Evolutionary conservation across 2,797 vertebrate species (phyloP).

Genomic region (Periparus ater): DNA sequence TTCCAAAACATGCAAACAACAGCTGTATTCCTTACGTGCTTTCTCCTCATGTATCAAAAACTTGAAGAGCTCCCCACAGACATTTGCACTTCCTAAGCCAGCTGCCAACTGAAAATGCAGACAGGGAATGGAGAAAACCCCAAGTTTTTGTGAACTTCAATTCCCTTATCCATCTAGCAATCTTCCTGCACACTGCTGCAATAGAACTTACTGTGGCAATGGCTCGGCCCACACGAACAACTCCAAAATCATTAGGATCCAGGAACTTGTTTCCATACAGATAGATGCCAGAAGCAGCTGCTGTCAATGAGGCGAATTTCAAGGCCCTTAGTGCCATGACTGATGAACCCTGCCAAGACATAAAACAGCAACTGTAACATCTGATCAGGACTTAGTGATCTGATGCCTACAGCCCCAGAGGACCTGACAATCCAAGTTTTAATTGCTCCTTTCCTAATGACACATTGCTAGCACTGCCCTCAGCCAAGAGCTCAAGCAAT

Average conservation of each 20-base stretch:
- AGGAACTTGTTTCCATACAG: conserved; percentile 80
- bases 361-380: conserved; percentile 28
- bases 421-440: background rate
- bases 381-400: background rate
- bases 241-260: conserved; percentile 89
- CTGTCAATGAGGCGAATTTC: conserved; percentile 82
- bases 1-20: background rate
- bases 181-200: background rate
- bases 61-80: background rate
- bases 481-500: background rate
- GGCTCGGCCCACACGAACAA: conserved; percentile 90
- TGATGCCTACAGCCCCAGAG: background rate
- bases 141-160: background rate
- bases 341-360: conserved; percentile 57
- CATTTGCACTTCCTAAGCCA: background rate
- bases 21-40: background rate
- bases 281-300: conserved; percentile 86
- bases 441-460: background rate
- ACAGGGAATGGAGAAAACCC: background rate
- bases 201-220: conserved; percentile 84
- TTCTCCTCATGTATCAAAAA: background rate
- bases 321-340: conserved; percentile 85
- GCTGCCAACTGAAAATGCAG: background rate
- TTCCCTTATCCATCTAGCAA: background rate
- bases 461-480: background rate